Conservation (phyloP, 53 echinoderm and acorn worm genomes). For the Holothuria scabra region DNA sequence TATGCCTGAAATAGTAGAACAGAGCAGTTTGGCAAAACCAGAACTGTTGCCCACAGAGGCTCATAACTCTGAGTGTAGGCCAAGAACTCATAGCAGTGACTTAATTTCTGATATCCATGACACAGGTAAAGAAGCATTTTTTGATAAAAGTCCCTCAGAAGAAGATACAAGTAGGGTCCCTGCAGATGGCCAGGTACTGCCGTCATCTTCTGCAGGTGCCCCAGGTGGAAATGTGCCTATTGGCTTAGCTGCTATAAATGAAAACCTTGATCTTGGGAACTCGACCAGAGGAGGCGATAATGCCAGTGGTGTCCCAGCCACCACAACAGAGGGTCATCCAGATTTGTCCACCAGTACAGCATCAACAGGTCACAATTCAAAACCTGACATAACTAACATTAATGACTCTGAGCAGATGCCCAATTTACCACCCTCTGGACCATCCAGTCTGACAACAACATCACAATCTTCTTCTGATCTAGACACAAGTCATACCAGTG, state of each 20-base stretch:
- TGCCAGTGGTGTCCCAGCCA: not conserved
- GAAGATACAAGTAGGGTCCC: too few species aligned
- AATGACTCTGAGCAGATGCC: not conserved
- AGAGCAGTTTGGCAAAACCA: conserved; percentile 27
- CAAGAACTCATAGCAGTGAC: conserved; percentile 38
- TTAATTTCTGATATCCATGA: conserved; percentile 39
- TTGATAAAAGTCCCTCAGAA: not conserved
- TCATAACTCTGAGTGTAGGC: not conserved
- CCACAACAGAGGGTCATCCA: conserved; percentile 12
- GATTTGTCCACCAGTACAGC: conserved; percentile 36
- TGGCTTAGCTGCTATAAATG: too few species aligned
- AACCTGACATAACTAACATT: conserved; percentile 30
- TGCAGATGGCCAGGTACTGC: not conserved
- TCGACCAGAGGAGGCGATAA: not conserved
- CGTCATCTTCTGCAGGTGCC: conserved; percentile 6
- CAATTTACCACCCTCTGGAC: conserved; percentile 6
- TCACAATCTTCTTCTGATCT: conserved; percentile 1
- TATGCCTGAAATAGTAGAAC: conserved; percentile 42
- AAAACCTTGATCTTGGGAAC: not conserved
- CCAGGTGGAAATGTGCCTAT: conserved; percentile 2
- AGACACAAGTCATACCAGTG: conserved; percentile 67
- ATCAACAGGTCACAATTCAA: conserved; percentile 5
- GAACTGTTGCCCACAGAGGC: conserved; percentile 23
- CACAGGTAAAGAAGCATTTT: not conserved
- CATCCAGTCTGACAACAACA: not conserved